Evolutionary conservation across 2,113 vertebrate genomes (phyloP).

Genomic region (Pachyramphus minor): DNA sequence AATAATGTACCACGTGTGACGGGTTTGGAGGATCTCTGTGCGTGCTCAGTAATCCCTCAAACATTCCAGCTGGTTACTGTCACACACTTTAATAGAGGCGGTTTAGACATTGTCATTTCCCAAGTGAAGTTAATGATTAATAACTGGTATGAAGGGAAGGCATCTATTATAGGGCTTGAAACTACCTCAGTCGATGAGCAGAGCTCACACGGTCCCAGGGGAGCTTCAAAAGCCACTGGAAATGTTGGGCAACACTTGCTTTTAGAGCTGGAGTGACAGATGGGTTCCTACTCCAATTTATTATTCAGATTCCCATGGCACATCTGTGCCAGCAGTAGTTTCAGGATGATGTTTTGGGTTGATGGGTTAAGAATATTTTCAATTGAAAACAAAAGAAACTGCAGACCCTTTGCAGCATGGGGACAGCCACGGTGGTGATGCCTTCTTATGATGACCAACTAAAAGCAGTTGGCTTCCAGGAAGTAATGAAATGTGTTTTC

Average conservation of each 20-base stretch:
- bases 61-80: neutral
- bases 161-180: neutral
- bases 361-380: neutral
- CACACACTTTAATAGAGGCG: neutral
- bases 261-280: neutral
- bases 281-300: neutral
- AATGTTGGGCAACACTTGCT: neutral
- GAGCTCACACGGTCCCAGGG: neutral
- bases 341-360: neutral
- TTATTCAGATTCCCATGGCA: neutral
- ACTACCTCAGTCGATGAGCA: neutral
- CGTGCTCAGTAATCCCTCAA: neutral
- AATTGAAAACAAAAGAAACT: neutral
- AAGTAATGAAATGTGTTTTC: neutral
- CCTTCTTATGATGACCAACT: neutral
- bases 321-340: neutral
- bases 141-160: neutral
- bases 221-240: neutral
- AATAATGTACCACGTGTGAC: neutral
- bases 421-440: neutral
- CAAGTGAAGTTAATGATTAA: neutral
- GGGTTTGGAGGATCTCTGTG: neutral
- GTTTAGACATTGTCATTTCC: neutral
- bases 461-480: neutral
- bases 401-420: neutral